phyloP scores from a whole-genome alignment of 2,888 invertebrate genomes.

The Arge pagana region DNA sequence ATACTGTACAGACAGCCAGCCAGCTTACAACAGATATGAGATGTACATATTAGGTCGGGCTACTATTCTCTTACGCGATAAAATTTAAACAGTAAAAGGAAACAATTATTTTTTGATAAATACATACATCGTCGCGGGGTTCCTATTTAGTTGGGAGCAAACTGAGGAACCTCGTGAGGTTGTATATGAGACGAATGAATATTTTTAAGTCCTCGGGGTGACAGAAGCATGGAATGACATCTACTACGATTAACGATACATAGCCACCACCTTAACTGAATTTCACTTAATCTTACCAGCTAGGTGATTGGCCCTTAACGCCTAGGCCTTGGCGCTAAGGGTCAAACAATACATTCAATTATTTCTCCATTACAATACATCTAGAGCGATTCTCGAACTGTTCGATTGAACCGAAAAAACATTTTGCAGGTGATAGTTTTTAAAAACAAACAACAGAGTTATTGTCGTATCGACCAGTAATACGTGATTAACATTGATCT shows the following conservation, averaged over 20 bases:
- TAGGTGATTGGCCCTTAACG: constrained; percentile 34
- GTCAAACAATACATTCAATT: constrained; percentile 30
- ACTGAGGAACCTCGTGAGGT: constrained; percentile 41
- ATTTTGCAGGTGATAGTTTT: neutral
- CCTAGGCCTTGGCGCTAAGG: constrained; percentile 45
- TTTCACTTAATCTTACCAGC: constrained; percentile 28
- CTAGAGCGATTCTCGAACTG: constrained; percentile 46
- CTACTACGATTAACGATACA: constrained; percentile 43
- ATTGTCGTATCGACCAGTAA: constrained; percentile 19
- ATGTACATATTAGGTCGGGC: constrained; percentile 42
- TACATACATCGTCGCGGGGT: constrained; percentile 47
- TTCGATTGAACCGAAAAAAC: constrained; percentile 19
- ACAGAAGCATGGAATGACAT: constrained; percentile 54
- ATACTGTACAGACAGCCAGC: constrained; percentile 53
- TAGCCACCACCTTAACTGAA: constrained; percentile 47
- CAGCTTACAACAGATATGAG: constrained; percentile 44
- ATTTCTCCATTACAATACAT: constrained; percentile 30
- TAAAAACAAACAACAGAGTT: too few relatives aligned
- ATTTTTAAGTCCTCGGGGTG: constrained; percentile 45
- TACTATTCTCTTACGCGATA: constrained; percentile 24
- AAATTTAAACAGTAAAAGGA: constrained; percentile 16
- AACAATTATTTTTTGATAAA: constrained; percentile 13
- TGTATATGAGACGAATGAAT: constrained; percentile 36
- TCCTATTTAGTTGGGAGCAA: constrained; percentile 45
- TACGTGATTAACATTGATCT: neutral